Evolutionary conservation across 1,140 invertebrate species (phyloP).

Genomic region (Lysiphlebus fabarum): DNA sequence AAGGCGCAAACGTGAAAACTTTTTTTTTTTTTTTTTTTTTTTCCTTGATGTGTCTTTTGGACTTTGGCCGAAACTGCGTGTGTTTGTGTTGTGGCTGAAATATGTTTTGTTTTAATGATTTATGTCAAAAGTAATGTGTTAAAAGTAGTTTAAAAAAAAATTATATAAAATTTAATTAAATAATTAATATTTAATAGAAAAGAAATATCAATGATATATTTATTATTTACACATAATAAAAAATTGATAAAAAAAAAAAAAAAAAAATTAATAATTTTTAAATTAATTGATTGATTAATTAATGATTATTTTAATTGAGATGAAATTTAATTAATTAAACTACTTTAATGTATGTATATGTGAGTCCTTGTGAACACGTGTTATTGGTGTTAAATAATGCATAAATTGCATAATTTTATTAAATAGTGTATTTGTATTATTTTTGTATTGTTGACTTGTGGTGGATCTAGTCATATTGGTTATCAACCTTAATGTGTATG

Average conservation of each 20-base stretch:
- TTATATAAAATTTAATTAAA: too few relatives aligned
- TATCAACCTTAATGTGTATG: constrained; percentile 15
- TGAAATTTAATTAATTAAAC: too few relatives aligned
- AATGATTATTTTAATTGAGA: too few relatives aligned
- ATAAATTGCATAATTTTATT: too few relatives aligned
- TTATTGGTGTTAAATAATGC: constrained; percentile 16
- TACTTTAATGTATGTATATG: not conserved
- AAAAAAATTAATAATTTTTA: too few relatives aligned
- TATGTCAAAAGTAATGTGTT: constrained; percentile 4
- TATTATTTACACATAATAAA: too few relatives aligned
- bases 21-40: constrained; percentile 55
- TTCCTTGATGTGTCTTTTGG: constrained; percentile 51
- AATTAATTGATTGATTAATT: too few relatives aligned
- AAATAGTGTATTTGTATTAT: not conserved
- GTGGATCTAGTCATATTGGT: constrained; percentile 2
- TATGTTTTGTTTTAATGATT: constrained; percentile 2
- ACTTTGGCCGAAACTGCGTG: constrained; percentile 49
- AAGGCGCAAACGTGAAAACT: constrained; percentile 55
- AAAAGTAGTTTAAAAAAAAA: not conserved
- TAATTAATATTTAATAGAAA: too few relatives aligned
- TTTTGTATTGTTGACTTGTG: constrained; percentile 8
- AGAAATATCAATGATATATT: too few relatives aligned
- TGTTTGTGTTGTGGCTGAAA: constrained; percentile 23
- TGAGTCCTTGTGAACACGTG: constrained; percentile 11
- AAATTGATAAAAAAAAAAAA: too few relatives aligned